Conservation (phyloP, 1,140 invertebrate genomes). For the Magallana ariakensis region DNA sequence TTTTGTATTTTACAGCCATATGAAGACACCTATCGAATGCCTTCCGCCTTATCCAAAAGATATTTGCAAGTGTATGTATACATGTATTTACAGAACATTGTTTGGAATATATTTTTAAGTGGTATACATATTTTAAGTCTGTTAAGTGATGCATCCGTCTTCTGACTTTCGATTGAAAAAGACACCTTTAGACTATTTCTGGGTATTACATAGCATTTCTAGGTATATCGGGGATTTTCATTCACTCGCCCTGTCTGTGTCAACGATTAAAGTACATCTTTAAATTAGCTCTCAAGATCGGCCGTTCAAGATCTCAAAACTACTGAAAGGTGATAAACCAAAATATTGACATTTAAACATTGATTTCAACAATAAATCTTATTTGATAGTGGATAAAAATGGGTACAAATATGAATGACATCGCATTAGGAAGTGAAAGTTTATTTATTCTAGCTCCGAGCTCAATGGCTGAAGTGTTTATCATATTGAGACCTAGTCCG, state of each 20-base stretch:
- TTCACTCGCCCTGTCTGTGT: neutral
- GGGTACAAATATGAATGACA: neutral
- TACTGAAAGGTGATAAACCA: neutral
- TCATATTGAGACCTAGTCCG: slow-evolving; percentile 16
- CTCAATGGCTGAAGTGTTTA: slow-evolving; percentile 2
- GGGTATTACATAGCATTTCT: too few relatives aligned
- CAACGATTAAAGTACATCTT: neutral
- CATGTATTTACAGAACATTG: too few relatives aligned
- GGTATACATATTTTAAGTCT: too few relatives aligned
- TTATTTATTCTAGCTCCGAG: neutral
- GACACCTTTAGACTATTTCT: too few relatives aligned
- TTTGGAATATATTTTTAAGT: too few relatives aligned
- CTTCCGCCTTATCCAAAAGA: too few relatives aligned
- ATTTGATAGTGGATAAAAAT: neutral
- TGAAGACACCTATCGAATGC: too few relatives aligned
- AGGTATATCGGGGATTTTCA: too few relatives aligned
- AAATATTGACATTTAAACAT: slow-evolving; percentile 14
- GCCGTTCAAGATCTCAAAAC: neutral
- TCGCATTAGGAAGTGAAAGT: slow-evolving; percentile 9
- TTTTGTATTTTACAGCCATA: too few relatives aligned
- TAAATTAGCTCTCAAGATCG: neutral
- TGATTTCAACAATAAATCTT: slow-evolving; percentile 13
- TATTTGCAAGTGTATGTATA: too few relatives aligned
- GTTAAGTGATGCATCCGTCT: too few relatives aligned
- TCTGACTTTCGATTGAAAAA: too few relatives aligned